A percentile compares a stretch with the other conserved stretches of the same genome.
Evolutionary conservation across 2,797 vertebrate genomes (phyloP).

Genomic region (Limosa lapponica): DNA sequence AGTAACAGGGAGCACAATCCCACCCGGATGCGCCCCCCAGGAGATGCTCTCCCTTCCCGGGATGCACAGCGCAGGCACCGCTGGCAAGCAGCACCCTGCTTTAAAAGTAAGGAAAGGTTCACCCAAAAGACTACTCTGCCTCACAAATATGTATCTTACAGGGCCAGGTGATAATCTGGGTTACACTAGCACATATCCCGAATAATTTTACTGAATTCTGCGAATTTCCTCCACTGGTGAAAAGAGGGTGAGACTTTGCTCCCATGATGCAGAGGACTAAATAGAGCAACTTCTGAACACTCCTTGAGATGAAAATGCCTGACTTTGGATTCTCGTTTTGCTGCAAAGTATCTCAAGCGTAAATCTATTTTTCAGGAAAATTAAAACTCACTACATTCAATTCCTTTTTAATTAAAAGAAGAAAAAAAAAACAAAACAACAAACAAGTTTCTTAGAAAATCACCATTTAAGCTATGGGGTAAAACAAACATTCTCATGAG

Average conservation of each 20-base stretch:
- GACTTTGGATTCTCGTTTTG: neutral
- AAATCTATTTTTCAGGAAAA: constrained; percentile 49
- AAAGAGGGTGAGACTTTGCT: neutral
- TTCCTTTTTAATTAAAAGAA: neutral
- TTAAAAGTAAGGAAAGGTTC: neutral
- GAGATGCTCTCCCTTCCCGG: neutral
- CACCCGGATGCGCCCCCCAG: neutral
- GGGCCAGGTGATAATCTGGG: neutral
- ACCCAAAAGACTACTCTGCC: neutral
- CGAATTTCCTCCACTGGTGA: neutral
- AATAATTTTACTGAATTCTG: neutral
- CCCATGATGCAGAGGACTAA: neutral
- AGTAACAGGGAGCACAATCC: neutral
- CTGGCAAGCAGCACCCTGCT: neutral
- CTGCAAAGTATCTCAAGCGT: neutral
- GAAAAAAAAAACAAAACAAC: neutral
- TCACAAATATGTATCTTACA: rapidly evolving
- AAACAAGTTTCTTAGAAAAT: neutral
- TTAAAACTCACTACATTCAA: constrained; percentile 18
- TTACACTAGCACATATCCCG: neutral
- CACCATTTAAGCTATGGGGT: neutral
- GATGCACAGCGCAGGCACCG: neutral
- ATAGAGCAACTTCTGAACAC: neutral
- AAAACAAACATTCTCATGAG: neutral
- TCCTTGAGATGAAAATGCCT: neutral